A percentile compares a stretch with the other conserved stretches of the same genome.
Evolutionary conservation across 2,797 vertebrate genomes (phyloP).

Genomic region (Calcarius lapponicus): DNA sequence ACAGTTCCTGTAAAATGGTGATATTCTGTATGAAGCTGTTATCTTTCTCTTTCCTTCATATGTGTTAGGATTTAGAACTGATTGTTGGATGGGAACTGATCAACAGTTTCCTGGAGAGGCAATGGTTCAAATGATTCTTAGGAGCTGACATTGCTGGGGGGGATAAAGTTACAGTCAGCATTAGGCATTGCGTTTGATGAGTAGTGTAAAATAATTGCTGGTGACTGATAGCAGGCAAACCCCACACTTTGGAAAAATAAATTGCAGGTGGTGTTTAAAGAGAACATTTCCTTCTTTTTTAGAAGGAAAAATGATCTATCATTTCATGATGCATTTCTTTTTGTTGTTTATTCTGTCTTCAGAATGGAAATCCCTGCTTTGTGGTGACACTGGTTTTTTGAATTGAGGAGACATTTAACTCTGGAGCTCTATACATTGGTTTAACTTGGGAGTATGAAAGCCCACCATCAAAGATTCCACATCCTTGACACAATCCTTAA

Average conservation of each 20-base stretch:
- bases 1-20: neutral
- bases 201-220: neutral
- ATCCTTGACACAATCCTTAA: neutral
- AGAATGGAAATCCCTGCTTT: neutral
- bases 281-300: neutral
- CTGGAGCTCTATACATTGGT: neutral
- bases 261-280: neutral
- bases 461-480: neutral
- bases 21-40: neutral
- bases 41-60: neutral
- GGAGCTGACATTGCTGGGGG: neutral
- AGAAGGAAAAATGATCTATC: neutral
- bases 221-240: neutral
- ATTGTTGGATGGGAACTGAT: neutral
- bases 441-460: neutral
- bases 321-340: neutral
- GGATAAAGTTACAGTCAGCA: neutral
- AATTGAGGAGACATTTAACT: neutral
- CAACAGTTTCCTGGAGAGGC: neutral
- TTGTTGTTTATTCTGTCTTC: neutral
- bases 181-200: neutral
- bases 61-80: neutral
- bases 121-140: neutral
- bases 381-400: neutral
- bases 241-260: neutral